A percentile compares a stretch with the other conserved stretches of the same genome.
These are phyloP conservation scores for Mustela nigripes DNA, from an alignment of 2,113 vertebrate species.

Conservation along the genomic window DNA sequence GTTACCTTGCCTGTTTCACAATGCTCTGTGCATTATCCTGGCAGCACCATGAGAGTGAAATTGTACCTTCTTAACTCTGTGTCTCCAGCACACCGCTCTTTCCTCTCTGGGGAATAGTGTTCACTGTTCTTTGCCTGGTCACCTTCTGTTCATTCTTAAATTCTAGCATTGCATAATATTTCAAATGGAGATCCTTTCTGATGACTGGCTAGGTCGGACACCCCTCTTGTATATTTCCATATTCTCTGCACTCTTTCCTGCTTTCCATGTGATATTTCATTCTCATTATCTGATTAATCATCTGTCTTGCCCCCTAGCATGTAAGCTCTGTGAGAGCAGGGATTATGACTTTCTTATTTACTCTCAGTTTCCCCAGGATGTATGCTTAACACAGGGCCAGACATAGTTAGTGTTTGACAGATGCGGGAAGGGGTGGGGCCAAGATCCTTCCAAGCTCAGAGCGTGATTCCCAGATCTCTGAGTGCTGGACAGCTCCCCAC, in stretches of 20 bases:
- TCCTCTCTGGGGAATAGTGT: background rate
- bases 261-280: background rate
- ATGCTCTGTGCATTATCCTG: fast-evolving
- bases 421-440: background rate
- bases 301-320: background rate
- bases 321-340: background rate
- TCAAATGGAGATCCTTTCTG: background rate
- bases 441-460: background rate
- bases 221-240: background rate
- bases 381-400: background rate
- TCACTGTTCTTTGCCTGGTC: background rate
- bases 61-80: background rate
- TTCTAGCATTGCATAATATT: background rate
- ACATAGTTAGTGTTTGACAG: background rate
- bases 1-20: background rate
- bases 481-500: background rate
- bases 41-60: background rate
- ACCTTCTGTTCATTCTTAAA: background rate
- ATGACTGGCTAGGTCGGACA: too few relatives aligned
- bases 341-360: background rate
- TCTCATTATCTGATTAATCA: background rate
- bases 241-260: background rate
- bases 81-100: background rate
- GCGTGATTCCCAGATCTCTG: background rate
- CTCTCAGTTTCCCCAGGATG: background rate